Evolutionary conservation across 2,888 invertebrate genomes (phyloP).

Genomic region (Cephus pulcher): DNA sequence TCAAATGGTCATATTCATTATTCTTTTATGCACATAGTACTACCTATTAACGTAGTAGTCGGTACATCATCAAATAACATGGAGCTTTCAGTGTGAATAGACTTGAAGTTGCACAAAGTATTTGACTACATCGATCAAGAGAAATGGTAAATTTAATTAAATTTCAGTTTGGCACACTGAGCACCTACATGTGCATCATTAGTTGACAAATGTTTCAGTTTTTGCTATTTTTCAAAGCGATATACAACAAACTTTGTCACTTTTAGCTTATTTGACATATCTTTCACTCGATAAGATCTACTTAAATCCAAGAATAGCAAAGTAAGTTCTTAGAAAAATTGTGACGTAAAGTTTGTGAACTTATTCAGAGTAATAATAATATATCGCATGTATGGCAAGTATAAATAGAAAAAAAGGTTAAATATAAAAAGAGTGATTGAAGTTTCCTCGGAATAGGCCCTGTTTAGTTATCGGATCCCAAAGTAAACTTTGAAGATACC

Average conservation of each 20-base stretch:
- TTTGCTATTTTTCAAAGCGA: not conserved
- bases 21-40: too few species aligned
- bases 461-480: constrained; percentile 46
- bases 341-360: not conserved
- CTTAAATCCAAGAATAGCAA: not conserved
- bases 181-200: not conserved
- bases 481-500: constrained; percentile 4
- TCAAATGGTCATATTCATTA: too few species aligned
- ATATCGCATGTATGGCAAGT: not conserved
- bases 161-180: not conserved
- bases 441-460: constrained; percentile 55
- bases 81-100: not conserved
- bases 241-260: not conserved
- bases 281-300: not conserved
- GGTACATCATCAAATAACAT: not conserved
- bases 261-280: not conserved
- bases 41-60: too few species aligned
- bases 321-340: not conserved
- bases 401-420: not conserved
- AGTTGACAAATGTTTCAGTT: not conserved
- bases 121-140: not conserved
- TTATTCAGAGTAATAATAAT: not conserved
- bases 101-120: too few species aligned
- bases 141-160: not conserved
- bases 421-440: constrained; percentile 16